Base-by-base conservation (phyloP, 1,140 invertebrate species). In the Rhopalosiphum maidis region DNA sequence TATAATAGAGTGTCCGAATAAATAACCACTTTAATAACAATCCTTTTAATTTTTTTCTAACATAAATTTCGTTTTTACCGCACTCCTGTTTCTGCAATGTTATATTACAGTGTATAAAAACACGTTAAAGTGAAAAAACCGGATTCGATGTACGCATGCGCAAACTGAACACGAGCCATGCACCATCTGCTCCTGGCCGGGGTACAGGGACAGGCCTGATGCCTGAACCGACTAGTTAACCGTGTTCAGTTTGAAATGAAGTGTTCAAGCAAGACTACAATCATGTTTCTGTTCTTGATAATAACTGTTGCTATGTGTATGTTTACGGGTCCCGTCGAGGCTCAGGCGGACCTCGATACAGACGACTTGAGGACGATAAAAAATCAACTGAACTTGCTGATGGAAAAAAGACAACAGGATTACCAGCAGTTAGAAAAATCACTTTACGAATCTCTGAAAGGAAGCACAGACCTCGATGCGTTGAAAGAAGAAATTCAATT, bases 391-490 rank as follows among this genome's bases (percentile, higher is more conserved):
- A 93, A 93, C 30, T 15, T 93, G 82, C 82, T 93, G 8, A 93
- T 93, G 51, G 91, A 93, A 86, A 93, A 93, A 41, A 54, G 91
- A 41, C 91, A 93, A 86, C 82, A 85, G 25, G 91, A 93, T n/a
- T 93, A 93, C 25, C 68, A 93, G 48, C 91, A 93, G 60, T 30
- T 93, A 48, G 91, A 93, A 93, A 93, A 93, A 54, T 93, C 91
- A 11, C 48, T 93, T 2, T 85, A 43, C 25, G 77, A 93, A 54
- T 93, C 91, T 30, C 82, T 93, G 6, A 93, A 54, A 41, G 60
- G 82, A 25, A 93, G 15, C 37, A 51, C 48, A 25, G 91, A 85
- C 35, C 43, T 93, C 6, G 46, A 85, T 22, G 91, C 82, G n/a
- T 54, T 93, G 35, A 93, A 85, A 55, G 91, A 93, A 85, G 91